Percentiles rank a stretch among this genome's conserved stretches.
phyloP scores from a whole-genome alignment of 2,888 invertebrate genomes.

The Branchinecta sandiegonensis region DNA sequence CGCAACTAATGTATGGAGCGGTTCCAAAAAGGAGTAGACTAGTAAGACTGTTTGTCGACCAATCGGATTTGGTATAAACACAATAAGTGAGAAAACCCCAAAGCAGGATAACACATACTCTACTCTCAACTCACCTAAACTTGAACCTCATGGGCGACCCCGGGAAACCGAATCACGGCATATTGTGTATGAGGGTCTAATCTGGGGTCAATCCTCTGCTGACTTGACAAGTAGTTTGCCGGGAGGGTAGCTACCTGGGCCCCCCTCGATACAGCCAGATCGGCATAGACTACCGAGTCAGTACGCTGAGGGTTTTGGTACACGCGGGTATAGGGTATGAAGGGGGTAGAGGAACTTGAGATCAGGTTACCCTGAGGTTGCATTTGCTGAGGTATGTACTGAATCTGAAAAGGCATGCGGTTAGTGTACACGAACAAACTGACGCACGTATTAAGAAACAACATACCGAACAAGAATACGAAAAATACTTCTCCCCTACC shows the following conservation, averaged over 20 bases:
- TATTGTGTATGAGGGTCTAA: slow-evolving; percentile 40
- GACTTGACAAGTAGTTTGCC: slow-evolving; percentile 23
- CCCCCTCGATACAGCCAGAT: slow-evolving; percentile 36
- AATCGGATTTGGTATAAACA: no score
- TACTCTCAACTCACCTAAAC: slow-evolving; percentile 38
- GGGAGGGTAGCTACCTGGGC: slow-evolving; percentile 21
- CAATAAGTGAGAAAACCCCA: no score
- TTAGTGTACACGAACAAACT: slow-evolving; percentile 17
- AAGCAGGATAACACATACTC: background rate
- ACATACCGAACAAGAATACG: no score
- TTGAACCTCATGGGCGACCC: slow-evolving; percentile 51
- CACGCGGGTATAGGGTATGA: slow-evolving; percentile 27
- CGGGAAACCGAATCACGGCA: slow-evolving; percentile 50
- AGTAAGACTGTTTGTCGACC: no score
- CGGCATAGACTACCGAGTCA: slow-evolving; percentile 39
- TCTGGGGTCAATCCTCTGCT: slow-evolving; percentile 28
- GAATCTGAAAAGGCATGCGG: slow-evolving; percentile 17
- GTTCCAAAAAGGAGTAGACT: no score
- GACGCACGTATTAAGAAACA: no score
- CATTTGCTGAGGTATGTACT: slow-evolving; percentile 25
- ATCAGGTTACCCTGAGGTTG: slow-evolving; percentile 26
- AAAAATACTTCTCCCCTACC: no score
- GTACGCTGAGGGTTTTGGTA: slow-evolving; percentile 30
- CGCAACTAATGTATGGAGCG: no score
- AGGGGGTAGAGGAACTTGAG: slow-evolving; percentile 25